Evolutionary conservation across 1,140 invertebrate genomes (phyloP).

Genomic region (Conus ventricosus): DNA sequence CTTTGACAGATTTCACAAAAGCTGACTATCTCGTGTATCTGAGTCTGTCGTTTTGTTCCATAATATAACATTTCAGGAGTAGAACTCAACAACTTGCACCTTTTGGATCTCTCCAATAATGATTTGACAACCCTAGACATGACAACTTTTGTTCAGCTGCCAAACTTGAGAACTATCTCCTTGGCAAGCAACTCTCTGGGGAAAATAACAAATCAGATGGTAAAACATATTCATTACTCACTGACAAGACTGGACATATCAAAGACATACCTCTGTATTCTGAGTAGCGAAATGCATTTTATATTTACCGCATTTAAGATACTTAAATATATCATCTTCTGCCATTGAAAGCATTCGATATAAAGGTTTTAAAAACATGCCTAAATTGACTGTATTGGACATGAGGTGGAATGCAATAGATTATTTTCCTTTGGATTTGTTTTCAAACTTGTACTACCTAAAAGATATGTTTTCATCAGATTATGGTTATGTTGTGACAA

Average conservation of each 20-base stretch:
- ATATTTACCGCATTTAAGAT: constrained; percentile 12
- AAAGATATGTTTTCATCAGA: constrained; percentile 39
- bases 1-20: background rate
- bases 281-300: background rate
- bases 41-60: background rate
- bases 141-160: background rate
- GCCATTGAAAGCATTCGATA: background rate
- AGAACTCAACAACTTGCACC: background rate
- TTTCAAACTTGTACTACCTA: constrained; percentile 38
- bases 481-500: constrained; percentile 46
- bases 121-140: background rate
- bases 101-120: constrained; percentile 33
- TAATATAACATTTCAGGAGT: background rate
- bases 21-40: background rate
- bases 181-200: constrained; percentile 25
- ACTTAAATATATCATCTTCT: background rate
- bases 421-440: constrained; percentile 26
- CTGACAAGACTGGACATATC: constrained; percentile 3
- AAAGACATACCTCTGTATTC: background rate
- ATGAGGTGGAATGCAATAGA: background rate
- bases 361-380: background rate
- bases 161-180: constrained; percentile 21
- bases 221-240: background rate
- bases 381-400: background rate
- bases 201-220: background rate